Percentiles rank a stretch among this genome's conserved stretches.
Evolutionary conservation across 2,888 invertebrate species (phyloP).

Genomic region (Andrena hattorfiana): DNA sequence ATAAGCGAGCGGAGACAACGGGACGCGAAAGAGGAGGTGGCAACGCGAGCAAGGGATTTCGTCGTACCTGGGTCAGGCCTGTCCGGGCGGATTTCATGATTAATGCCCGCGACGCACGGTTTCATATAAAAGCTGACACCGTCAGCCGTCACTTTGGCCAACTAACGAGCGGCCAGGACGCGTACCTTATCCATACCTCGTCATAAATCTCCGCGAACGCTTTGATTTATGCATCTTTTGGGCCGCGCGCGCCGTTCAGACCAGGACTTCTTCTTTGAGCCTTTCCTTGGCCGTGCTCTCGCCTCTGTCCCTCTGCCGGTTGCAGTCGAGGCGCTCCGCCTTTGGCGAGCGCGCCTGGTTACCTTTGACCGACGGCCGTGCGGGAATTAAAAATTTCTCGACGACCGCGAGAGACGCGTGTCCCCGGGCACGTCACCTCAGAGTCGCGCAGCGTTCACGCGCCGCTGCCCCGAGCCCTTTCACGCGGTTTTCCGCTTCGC

Average conservation of each 20-base stretch:
- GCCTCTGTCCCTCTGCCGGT: constrained; percentile 5
- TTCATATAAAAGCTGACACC: constrained; percentile 72
- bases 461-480: constrained; percentile 8
- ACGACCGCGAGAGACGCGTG: constrained; percentile 1
- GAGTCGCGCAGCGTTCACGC: not conserved
- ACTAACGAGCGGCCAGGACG: constrained; percentile 69
- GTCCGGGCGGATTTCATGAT: constrained; percentile 64
- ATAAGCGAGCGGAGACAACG: constrained; percentile 22
- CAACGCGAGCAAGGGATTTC: constrained; percentile 36
- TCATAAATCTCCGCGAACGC: constrained; percentile 66
- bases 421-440: constrained; percentile 1
- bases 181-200: constrained; percentile 70
- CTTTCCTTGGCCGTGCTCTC: not conserved
- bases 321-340: constrained; percentile 7
- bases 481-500: constrained; percentile 27
- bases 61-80: constrained; percentile 8
- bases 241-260: constrained; percentile 13
- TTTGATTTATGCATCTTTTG: constrained; percentile 70
- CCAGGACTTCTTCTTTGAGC: constrained; percentile 23
- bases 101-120: constrained; percentile 69
- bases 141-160: constrained; percentile 68
- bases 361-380: constrained; percentile 49
- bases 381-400: constrained; percentile 36
- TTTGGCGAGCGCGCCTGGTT: constrained; percentile 15
- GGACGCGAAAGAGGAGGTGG: not conserved